Evolutionary conservation across 2,888 invertebrate genomes (phyloP), one percentile per base, ranked within the genome.

Genomic region (Microplitis manilae): DNA sequence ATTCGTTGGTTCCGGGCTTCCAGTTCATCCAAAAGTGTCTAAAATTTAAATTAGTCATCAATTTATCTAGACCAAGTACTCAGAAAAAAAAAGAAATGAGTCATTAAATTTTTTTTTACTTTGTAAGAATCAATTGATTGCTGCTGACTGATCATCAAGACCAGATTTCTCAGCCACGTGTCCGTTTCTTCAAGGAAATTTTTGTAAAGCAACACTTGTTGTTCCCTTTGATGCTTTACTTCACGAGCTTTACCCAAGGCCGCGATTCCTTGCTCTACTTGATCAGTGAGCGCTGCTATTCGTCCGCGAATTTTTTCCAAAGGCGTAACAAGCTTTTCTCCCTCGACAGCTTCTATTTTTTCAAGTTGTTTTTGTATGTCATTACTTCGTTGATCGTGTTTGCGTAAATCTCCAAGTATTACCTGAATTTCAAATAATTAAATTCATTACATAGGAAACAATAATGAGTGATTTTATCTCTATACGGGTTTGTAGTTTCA

Each of bases 241-340:
- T 90, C 91, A 84, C 92, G 91, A 13, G 93, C 93, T 78, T 90
- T 91, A 84, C 91, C 90, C 75, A 92, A 87, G 81, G 90, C 89
- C 64, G 87, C 89, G 61, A 93, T 91, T 79, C 95, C 95, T 87
- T 94, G 93, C 74, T 94, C 93, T 0, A 95, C 94, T 85, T 95
- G 94, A 1, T 92, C 91, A 74, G 94, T 87, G 61, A 96, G 91
- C 75, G 93, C 92, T 73, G 92, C 91, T 79, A 96, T 94, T 81
- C 94, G 92, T 70, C 93, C 92, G 83, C 93, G 92, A 84, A 95
- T 92, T 70, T 91, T 90, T 20, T 92, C 90, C 76, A 94, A 89
- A 78, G 92, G 92, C 70, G 91, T 91, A 38, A 92, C 89, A 77
- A 95, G 89, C 41, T 89, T 88, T 85, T 93, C 92, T 17, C 92